Percentiles rank a stretch among this genome's conserved stretches.
phyloP scores from a whole-genome alignment of 2,113 vertebrate genomes.

The Zosterops japonicus region DNA sequence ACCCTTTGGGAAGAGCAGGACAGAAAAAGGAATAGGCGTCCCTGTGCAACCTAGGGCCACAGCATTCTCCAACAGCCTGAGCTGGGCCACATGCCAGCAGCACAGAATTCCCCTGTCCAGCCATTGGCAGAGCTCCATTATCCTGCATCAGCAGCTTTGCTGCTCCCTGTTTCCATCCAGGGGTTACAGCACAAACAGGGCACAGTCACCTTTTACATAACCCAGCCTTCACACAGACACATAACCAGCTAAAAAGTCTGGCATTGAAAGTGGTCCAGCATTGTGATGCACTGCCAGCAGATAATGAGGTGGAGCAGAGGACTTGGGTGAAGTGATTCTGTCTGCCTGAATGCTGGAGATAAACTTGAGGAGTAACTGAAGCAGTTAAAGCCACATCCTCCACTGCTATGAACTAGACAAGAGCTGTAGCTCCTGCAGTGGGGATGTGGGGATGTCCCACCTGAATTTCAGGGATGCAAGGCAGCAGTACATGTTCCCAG shows the following conservation, averaged over 20 bases:
- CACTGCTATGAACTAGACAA: background rate
- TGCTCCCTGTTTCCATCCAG: background rate
- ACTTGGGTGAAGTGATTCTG: background rate
- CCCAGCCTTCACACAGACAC: background rate
- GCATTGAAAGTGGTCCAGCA: background rate
- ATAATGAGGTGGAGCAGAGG: too few species aligned
- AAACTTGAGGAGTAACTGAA: background rate
- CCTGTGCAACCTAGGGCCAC: background rate
- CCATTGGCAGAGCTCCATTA: background rate
- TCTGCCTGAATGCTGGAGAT: background rate
- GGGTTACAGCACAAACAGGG: background rate
- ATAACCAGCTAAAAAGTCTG: background rate
- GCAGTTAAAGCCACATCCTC: background rate
- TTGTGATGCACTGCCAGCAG: background rate
- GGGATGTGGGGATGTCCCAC: fast-evolving
- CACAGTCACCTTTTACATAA: background rate
- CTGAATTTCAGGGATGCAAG: background rate
- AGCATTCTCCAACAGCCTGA: background rate
- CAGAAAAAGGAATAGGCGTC: background rate
- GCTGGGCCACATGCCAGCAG: background rate
- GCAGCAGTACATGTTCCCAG: background rate
- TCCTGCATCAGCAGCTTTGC: background rate
- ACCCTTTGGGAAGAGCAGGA: background rate
- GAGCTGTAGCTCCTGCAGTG: background rate
- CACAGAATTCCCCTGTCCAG: background rate